phyloP scores from a whole-genome alignment of 1,140 invertebrate species.

The Bombus soroeensis region DNA sequence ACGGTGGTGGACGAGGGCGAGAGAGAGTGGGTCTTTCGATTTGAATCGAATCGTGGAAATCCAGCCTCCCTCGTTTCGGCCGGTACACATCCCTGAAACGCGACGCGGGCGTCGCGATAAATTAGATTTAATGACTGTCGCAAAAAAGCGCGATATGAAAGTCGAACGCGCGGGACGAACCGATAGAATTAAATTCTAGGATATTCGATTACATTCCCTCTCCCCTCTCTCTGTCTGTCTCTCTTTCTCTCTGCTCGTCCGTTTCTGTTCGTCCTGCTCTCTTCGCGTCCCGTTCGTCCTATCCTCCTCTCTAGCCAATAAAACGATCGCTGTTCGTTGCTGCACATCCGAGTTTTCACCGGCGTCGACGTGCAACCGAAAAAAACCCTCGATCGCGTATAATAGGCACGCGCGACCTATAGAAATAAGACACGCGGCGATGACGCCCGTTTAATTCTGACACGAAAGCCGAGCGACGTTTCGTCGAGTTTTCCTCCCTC shows the following conservation, averaged over 20 bases:
- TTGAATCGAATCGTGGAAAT: conserved; percentile 18
- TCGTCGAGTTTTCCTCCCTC: conserved; percentile 39
- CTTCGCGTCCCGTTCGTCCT: conserved; percentile 6
- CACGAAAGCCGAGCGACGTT: conserved; percentile 35
- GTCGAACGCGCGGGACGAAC: conserved; percentile 79
- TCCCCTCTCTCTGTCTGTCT: conserved; percentile 25
- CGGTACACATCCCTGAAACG: conserved; percentile 65
- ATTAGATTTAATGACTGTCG: conserved; percentile 82
- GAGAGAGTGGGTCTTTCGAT: conserved; percentile 15
- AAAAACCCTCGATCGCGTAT: conserved; percentile 37
- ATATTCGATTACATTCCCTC: conserved; percentile 81
- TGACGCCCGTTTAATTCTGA: conserved; percentile 59
- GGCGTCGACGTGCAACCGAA: conserved; percentile 55
- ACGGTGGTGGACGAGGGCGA: too few relatives aligned
- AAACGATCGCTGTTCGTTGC: conserved; percentile 65
- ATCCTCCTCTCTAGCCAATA: conserved; percentile 55
- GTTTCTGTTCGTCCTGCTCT: conserved; percentile 2
- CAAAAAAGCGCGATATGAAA: conserved; percentile 82
- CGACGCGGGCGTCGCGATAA: conserved; percentile 77
- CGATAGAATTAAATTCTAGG: conserved; percentile 83
- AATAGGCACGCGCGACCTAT: conserved; percentile 60
- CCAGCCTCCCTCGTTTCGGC: conserved; percentile 5
- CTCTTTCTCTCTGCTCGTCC: not conserved
- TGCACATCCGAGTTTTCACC: conserved; percentile 59
- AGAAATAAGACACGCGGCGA: conserved; percentile 63